Conservation (phyloP, 2,113 vertebrate genomes). For the Plecotus auritus region DNA sequence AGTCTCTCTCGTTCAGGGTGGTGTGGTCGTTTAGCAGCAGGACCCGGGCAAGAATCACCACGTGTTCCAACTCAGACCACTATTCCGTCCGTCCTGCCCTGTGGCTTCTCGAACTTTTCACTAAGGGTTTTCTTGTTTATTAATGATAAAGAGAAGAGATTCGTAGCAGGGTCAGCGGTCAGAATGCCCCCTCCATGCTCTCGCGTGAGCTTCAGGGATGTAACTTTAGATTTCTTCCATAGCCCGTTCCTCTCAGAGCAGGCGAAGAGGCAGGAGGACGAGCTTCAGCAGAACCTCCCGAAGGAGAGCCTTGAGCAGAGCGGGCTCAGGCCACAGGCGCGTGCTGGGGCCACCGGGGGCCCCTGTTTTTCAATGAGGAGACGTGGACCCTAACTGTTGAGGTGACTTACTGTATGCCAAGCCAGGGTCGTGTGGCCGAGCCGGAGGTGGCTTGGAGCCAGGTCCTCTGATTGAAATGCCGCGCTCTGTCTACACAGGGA, state of each 20-base stretch:
- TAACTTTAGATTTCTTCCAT: neutral
- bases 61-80: fast-evolving
- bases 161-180: neutral
- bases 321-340: fast-evolving
- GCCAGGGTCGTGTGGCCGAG: too few species aligned
- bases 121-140: neutral
- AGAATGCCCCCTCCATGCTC: neutral
- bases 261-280: neutral
- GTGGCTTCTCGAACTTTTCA: neutral
- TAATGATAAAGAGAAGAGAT: neutral
- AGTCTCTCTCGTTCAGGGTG: neutral
- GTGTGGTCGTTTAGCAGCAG: too few species aligned
- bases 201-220: neutral
- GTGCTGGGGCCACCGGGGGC: fast-evolving
- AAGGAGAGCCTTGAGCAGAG: fast-evolving
- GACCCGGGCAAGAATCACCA: fast-evolving
- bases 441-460: neutral
- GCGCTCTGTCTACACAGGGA: fast-evolving
- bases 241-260: neutral
- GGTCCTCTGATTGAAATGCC: neutral
- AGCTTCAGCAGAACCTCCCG: neutral
- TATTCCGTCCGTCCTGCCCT: neutral
- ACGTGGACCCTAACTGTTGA: neutral
- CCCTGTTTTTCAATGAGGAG: neutral
- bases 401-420: neutral